Percentiles rank a stretch among this genome's conserved stretches.
These are phyloP conservation scores for Gallinago solitaria DNA, from an alignment of 2,797 vertebrate species.

Conservation along the genomic window DNA sequence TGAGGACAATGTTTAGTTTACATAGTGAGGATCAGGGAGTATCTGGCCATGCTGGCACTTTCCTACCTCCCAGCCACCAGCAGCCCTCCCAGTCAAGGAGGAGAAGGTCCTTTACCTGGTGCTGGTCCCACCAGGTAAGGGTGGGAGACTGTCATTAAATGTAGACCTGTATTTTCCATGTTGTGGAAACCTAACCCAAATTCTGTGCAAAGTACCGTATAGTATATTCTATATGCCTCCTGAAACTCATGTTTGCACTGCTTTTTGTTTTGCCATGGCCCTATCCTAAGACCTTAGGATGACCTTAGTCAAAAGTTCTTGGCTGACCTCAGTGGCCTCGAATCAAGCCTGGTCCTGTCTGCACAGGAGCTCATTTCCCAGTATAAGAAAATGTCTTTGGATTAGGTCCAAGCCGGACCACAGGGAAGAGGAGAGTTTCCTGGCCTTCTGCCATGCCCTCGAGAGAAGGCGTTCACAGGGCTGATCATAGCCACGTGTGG, in stretches of 20 bases:
- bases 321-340: not conserved
- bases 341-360: not conserved
- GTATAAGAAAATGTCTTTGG: not conserved
- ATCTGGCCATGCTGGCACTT: not conserved
- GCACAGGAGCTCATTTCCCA: not conserved
- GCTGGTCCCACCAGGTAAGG: not conserved
- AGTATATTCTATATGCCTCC: fast-evolving
- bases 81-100: not conserved
- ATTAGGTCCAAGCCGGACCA: not conserved
- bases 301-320: not conserved
- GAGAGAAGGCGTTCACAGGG: not conserved
- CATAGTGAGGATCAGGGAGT: not conserved
- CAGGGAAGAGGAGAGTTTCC: not conserved
- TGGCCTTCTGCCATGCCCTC: not conserved
- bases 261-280: not conserved
- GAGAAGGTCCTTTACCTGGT: not conserved
- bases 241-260: not conserved
- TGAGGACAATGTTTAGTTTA: not conserved
- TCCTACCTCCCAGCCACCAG: not conserved
- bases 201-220: fast-evolving
- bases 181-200: not conserved
- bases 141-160: not conserved
- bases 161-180: not conserved
- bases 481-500: not conserved
- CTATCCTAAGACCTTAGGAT: not conserved